Evolutionary conservation across 2,888 invertebrate species (phyloP).

Genomic region (Ormyrus rosae): DNA sequence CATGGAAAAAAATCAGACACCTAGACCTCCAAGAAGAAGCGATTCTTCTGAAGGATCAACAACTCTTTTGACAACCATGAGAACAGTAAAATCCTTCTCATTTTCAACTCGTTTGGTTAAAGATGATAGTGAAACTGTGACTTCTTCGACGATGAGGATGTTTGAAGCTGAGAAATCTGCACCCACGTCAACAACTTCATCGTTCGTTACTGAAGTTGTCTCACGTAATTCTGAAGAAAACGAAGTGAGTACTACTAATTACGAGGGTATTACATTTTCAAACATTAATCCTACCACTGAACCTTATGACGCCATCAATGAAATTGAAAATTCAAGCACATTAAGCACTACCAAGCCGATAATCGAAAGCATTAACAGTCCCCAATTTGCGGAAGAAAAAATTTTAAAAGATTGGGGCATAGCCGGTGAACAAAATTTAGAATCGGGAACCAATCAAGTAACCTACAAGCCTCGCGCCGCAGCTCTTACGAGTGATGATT

Average conservation of each 20-base stretch:
- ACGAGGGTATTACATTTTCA: not conserved
- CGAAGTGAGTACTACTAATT: slow-evolving; percentile 17
- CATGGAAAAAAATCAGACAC: slow-evolving; percentile 47
- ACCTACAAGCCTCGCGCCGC: slow-evolving; percentile 41
- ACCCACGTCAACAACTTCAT: slow-evolving; percentile 20
- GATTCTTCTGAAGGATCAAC: slow-evolving; percentile 57
- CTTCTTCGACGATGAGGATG: slow-evolving; percentile 53
- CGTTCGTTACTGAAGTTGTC: slow-evolving; percentile 26
- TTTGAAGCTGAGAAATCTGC: slow-evolving; percentile 13
- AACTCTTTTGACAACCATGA: slow-evolving; percentile 53
- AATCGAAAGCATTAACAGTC: too few species aligned
- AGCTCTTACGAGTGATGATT: slow-evolving; percentile 26
- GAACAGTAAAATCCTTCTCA: slow-evolving; percentile 56
- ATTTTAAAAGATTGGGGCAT: too few species aligned
- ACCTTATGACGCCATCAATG: slow-evolving; percentile 40
- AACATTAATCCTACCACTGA: not conserved
- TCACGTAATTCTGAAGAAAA: slow-evolving; percentile 9
- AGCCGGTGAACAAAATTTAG: too few species aligned
- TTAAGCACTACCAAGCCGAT: too few species aligned
- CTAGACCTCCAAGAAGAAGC: slow-evolving; percentile 50
- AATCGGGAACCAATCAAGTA: slow-evolving; percentile 5
- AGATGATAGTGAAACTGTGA: slow-evolving; percentile 55
- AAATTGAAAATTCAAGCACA: slow-evolving; percentile 43
- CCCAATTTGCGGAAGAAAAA: too few species aligned
- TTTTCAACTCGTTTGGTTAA: slow-evolving; percentile 54